phyloP scores from a whole-genome alignment of 2,797 vertebrate genomes.

The Pyrocephalus nanus region DNA sequence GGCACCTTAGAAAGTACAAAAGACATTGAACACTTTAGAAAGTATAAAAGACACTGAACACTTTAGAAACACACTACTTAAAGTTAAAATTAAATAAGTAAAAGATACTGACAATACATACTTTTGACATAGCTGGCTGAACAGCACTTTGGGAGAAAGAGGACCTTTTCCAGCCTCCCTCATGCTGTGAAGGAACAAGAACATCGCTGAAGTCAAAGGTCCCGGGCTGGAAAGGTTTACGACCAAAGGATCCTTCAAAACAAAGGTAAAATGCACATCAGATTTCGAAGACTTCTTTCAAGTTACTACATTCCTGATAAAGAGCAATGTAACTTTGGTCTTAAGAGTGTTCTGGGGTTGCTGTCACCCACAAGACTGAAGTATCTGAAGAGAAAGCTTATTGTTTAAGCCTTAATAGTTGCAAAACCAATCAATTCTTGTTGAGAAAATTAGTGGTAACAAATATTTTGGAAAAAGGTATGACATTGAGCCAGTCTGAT shows the following conservation, averaged over 20 bases:
- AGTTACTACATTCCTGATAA: not conserved
- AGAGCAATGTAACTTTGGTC: not conserved
- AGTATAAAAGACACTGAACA: not conserved
- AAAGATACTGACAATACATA: conserved; percentile 70
- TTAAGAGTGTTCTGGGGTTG: not conserved
- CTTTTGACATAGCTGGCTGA: conserved; percentile 98
- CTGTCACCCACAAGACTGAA: not conserved
- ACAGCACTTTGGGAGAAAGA: conserved; percentile 93
- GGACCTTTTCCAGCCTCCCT: conserved; percentile 91
- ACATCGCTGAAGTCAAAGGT: conserved; percentile 93
- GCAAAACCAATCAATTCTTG: not conserved
- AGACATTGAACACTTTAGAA: no score
- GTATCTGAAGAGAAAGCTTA: not conserved
- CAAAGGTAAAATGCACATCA: conserved; percentile 53
- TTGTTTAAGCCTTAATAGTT: not conserved
- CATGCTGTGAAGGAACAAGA: conserved; percentile 95
- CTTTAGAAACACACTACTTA: not conserved
- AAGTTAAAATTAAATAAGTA: not conserved
- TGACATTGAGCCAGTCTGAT: not conserved
- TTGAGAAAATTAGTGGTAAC: not conserved
- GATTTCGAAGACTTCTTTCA: not conserved
- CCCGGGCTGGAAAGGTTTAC: conserved; percentile 88
- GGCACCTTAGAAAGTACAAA: not conserved
- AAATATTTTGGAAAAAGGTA: not conserved
- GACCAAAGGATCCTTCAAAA: conserved; percentile 84